phyloP scores from a whole-genome alignment of 2,113 vertebrate species.

The Sterrhoptilus dennistouni region DNA sequence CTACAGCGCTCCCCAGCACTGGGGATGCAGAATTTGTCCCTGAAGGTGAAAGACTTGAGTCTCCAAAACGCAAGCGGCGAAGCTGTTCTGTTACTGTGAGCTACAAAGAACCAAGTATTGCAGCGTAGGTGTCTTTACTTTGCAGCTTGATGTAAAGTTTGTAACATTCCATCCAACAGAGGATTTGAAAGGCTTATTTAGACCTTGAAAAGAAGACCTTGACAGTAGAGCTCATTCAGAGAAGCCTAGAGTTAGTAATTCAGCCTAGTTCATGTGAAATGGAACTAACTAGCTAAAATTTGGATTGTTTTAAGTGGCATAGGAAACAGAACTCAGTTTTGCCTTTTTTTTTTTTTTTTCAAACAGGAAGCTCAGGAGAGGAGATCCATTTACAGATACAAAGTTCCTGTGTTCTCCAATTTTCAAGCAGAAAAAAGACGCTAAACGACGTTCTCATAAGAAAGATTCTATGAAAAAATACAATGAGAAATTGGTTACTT shows the following conservation, averaged over 20 bases:
- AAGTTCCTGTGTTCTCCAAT: slow-evolving; percentile 88
- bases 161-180: neutral
- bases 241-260: neutral
- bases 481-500: slow-evolving; percentile 80
- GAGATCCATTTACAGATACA: slow-evolving; percentile 90
- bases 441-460: slow-evolving; percentile 42
- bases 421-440: slow-evolving; percentile 78
- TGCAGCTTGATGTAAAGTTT: neutral
- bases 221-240: neutral
- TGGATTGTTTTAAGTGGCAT: neutral
- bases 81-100: slow-evolving; percentile 77
- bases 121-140: slow-evolving; percentile 67
- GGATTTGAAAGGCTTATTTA: neutral
- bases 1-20: slow-evolving; percentile 37
- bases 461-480: slow-evolving; percentile 70
- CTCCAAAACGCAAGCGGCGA: slow-evolving; percentile 74
- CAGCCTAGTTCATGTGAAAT: neutral
- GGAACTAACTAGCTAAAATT: neutral
- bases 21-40: neutral
- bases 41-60: slow-evolving; percentile 21
- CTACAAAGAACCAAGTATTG: slow-evolving; percentile 89
- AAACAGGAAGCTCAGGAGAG: slow-evolving; percentile 90
- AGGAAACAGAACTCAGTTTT: neutral
- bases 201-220: neutral
- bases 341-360: neutral